Conservation (phyloP, 2,888 invertebrate genomes). For the Polymixis flavicincta region DNA sequence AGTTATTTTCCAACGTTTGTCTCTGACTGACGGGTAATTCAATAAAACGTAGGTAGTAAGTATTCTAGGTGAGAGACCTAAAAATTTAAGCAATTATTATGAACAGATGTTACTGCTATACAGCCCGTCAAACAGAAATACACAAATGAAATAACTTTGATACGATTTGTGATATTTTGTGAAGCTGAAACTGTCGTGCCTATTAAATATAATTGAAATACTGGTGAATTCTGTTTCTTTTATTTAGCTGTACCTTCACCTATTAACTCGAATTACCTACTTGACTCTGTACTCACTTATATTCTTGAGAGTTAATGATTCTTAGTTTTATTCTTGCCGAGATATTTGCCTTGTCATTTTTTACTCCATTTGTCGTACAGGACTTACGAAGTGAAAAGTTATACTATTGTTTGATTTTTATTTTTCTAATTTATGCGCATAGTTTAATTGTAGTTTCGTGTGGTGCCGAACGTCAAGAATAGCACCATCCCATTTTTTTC, state of each 20-base stretch:
- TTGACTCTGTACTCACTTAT: neutral
- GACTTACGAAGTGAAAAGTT: too few species aligned
- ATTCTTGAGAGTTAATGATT: neutral
- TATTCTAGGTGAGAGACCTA: neutral
- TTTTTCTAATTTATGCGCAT: too few species aligned
- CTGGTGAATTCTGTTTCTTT: neutral
- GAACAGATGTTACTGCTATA: constrained; percentile 12
- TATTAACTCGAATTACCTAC: too few species aligned
- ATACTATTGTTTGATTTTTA: too few species aligned
- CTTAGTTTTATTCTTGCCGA: neutral
- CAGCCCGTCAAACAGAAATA: constrained; percentile 5
- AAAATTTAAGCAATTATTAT: constrained; percentile 12
- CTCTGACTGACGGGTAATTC: neutral
- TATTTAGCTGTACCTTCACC: too few species aligned
- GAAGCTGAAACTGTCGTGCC: neutral
- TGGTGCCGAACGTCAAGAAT: too few species aligned
- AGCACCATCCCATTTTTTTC: too few species aligned
- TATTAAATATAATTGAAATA: neutral
- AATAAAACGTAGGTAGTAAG: neutral
- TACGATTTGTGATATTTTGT: neutral
- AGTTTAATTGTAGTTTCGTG: too few species aligned
- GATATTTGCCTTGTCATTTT: neutral
- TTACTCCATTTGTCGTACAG: too few species aligned
- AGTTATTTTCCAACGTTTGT: neutral
- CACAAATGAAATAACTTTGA: constrained; percentile 12